A percentile compares a stretch with the other conserved stretches of the same genome.
Conservation (phyloP, 2,797 vertebrate genomes). For the Rhabdophis nuchalis region DNA sequence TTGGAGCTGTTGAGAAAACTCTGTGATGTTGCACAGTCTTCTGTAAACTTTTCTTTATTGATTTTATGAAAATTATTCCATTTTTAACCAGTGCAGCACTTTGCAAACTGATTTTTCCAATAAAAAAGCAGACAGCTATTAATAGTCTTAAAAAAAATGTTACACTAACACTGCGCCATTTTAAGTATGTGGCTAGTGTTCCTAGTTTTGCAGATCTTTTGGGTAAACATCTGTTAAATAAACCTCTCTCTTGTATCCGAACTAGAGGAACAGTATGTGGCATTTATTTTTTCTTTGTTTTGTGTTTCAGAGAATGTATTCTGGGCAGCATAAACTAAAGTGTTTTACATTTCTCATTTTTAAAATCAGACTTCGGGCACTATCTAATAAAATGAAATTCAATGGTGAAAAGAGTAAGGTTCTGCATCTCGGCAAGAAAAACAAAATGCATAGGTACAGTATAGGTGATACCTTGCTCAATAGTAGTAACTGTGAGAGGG, state of each 20-base stretch:
- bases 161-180: background rate
- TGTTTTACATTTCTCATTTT: background rate
- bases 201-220: background rate
- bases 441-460: too few relatives aligned
- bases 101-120: background rate
- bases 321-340: background rate
- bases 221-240: constrained; percentile 13
- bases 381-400: too few relatives aligned
- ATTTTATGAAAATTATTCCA: background rate
- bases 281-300: background rate
- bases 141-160: background rate
- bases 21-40: background rate
- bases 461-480: too few relatives aligned
- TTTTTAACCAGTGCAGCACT: background rate
- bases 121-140: background rate
- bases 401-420: too few relatives aligned
- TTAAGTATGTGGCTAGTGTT: background rate
- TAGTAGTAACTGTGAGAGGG: too few relatives aligned
- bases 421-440: too few relatives aligned
- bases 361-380: background rate
- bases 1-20: background rate
- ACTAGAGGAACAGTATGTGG: background rate
- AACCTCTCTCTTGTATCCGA: accelerated
- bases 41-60: background rate
- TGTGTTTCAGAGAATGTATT: background rate